These are phyloP conservation scores for Dinocampus coccinellae DNA, from an alignment of 2,888 invertebrate species.

Conservation along the genomic window DNA sequence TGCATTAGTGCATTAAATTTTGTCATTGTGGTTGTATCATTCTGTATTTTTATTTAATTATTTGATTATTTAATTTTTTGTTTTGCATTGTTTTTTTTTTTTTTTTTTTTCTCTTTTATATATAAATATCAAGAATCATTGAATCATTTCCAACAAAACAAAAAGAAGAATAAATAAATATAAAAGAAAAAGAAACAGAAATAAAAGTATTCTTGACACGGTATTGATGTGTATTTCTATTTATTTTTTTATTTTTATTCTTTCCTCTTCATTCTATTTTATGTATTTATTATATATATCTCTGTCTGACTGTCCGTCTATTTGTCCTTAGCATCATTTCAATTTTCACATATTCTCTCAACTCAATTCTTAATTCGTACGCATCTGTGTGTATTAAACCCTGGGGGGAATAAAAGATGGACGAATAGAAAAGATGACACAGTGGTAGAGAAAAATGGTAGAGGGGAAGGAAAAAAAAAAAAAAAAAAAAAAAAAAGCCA, in stretches of 20 bases:
- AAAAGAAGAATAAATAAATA: too few relatives aligned
- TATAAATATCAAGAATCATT: not conserved
- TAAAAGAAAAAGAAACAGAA: too few relatives aligned
- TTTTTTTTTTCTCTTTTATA: not conserved
- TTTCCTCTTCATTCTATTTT: not conserved
- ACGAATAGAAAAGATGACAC: slow-evolving; percentile 3
- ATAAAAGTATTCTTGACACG: not conserved
- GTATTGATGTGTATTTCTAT: not conserved
- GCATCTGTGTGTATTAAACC: too few relatives aligned
- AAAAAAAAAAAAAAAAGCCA: slow-evolving; percentile 16
- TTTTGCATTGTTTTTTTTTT: not conserved
- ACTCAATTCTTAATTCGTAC: not conserved
- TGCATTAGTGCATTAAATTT: slow-evolving; percentile 27
- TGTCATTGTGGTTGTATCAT: not conserved
- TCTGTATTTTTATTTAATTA: not conserved
- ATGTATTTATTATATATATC: not conserved
- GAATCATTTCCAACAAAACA: not conserved
- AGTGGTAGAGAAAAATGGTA: slow-evolving; percentile 8
- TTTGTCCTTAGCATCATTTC: not conserved
- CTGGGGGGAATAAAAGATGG: slow-evolving; percentile 4
- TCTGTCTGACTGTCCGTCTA: not conserved
- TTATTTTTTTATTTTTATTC: not conserved
- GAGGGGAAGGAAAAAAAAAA: too few relatives aligned
- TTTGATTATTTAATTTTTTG: not conserved
- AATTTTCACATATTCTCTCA: not conserved